These are phyloP conservation scores for Sorex fumeus DNA, from an alignment of 2,113 vertebrate species.

Conservation along the genomic window DNA sequence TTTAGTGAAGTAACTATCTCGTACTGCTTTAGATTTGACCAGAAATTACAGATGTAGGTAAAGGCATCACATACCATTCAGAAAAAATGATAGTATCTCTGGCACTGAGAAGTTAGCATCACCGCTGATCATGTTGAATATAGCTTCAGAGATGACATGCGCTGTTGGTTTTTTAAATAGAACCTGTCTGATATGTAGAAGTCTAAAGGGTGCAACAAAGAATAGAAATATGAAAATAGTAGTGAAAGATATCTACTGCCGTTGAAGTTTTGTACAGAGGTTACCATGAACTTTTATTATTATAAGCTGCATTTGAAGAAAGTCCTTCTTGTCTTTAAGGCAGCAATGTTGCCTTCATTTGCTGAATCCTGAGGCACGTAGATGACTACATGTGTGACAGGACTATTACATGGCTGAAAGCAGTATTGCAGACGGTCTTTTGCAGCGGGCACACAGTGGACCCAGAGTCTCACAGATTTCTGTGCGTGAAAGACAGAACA, in stretches of 20 bases:
- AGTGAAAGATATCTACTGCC: conserved; percentile 95
- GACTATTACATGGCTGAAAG: conserved; percentile 96
- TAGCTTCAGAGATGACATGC: conserved; percentile 94
- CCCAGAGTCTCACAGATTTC: conserved; percentile 94
- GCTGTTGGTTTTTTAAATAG: conserved; percentile 96
- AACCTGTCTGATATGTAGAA: conserved; percentile 96
- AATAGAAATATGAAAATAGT: conserved; percentile 96
- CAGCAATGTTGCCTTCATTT: conserved; percentile 94
- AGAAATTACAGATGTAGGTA: conserved; percentile 95
- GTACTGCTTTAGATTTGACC: conserved; percentile 95
- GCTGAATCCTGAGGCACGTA: conserved; percentile 95
- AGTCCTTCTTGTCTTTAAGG: conserved; percentile 94
- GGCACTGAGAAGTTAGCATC: conserved; percentile 94
- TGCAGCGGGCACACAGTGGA: conserved; percentile 94
- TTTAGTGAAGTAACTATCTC: conserved; percentile 89
- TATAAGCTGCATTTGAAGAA: conserved; percentile 94
- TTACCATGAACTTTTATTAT: conserved; percentile 95
- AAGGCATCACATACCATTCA: conserved; percentile 94
- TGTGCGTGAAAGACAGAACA: conserved; percentile 87
- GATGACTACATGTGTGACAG: conserved; percentile 95
- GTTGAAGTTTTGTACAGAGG: conserved; percentile 95
- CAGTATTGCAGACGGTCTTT: conserved; percentile 93
- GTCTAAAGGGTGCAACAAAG: conserved; percentile 95
- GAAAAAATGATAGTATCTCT: conserved; percentile 93
- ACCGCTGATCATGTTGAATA: conserved; percentile 94